Percentiles rank a stretch among this genome's conserved stretches.
Evolutionary conservation across 2,888 invertebrate species (phyloP).

Genomic region (Arctia plantaginis): DNA sequence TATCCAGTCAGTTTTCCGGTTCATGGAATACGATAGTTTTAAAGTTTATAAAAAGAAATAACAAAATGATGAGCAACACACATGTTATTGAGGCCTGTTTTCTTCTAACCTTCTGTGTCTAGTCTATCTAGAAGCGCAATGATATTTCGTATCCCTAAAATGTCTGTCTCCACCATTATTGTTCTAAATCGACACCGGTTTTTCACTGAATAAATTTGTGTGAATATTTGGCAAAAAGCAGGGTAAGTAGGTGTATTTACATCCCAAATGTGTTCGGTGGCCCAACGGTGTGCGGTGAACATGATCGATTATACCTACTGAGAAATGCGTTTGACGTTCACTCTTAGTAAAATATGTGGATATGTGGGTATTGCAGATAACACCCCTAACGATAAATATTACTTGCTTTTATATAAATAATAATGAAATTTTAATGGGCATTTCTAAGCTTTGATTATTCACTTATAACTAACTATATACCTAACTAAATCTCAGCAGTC

Average conservation of each 20-base stretch:
- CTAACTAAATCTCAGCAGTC: too few species aligned
- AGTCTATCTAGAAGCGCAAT: constrained; percentile 36
- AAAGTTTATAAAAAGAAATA: too few species aligned
- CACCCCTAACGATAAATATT: constrained; percentile 24
- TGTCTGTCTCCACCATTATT: constrained; percentile 33
- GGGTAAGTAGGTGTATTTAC: constrained; percentile 78
- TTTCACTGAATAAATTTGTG: constrained; percentile 79
- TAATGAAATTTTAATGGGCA: not conserved
- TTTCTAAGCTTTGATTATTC: not conserved
- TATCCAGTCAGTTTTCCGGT: not conserved
- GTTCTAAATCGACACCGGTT: constrained; percentile 59
- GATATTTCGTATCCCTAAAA: constrained; percentile 38
- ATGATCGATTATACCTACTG: constrained; percentile 60
- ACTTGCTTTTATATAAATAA: not conserved
- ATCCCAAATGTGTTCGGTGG: constrained; percentile 66
- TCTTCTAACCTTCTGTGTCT: constrained; percentile 10
- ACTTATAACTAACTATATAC: too few species aligned
- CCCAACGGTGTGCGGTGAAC: constrained; percentile 58
- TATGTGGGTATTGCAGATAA: constrained; percentile 25
- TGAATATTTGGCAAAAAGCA: constrained; percentile 77
- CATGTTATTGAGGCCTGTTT: constrained; percentile 24
- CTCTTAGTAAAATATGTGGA: constrained; percentile 48
- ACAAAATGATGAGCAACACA: constrained; percentile 21
- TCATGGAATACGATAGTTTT: too few species aligned
- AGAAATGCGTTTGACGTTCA: constrained; percentile 50